A percentile compares a stretch with the other conserved stretches of the same genome.
Conservation (phyloP, 2,113 vertebrate genomes). For the Melanerpes aurifrons region DNA sequence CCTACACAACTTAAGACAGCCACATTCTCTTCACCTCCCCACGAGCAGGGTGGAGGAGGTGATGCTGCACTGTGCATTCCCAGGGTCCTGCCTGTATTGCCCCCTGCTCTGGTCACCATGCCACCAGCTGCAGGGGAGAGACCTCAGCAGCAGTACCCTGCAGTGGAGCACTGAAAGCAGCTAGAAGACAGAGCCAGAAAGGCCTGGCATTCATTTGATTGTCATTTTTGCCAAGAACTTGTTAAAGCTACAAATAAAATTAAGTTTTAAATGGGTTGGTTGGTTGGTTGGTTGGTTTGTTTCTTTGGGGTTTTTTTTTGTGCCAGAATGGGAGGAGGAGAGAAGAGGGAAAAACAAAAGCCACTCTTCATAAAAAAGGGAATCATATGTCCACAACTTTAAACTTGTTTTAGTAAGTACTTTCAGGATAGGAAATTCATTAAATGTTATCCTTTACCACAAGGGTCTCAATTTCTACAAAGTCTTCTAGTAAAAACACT, state of each 20-base stretch:
- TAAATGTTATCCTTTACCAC: neutral
- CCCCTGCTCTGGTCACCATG: neutral
- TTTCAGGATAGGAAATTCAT: slow-evolving; percentile 12
- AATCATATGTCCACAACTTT: neutral
- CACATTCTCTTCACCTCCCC: neutral
- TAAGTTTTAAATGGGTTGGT: neutral
- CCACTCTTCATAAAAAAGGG: neutral
- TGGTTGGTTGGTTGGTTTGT: too few relatives aligned
- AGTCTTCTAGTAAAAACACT: neutral
- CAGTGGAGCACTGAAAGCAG: neutral
- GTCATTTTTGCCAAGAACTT: neutral
- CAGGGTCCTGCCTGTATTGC: neutral
- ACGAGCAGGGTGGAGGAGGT: neutral
- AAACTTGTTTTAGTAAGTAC: neutral
- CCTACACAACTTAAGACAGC: neutral
- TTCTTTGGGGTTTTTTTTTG: neutral
- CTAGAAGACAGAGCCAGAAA: neutral
- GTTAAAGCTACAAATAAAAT: neutral
- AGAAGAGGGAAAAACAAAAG: neutral
- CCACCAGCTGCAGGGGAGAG: neutral
- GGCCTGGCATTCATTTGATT: neutral
- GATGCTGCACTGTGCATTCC: neutral
- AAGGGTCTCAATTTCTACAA: neutral
- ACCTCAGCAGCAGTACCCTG: neutral
- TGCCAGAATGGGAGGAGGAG: neutral